Evolutionary conservation across 2,113 vertebrate genomes (phyloP), one percentile per base, ranked within the genome.

Genomic region (Connochaetes taurinus): DNA sequence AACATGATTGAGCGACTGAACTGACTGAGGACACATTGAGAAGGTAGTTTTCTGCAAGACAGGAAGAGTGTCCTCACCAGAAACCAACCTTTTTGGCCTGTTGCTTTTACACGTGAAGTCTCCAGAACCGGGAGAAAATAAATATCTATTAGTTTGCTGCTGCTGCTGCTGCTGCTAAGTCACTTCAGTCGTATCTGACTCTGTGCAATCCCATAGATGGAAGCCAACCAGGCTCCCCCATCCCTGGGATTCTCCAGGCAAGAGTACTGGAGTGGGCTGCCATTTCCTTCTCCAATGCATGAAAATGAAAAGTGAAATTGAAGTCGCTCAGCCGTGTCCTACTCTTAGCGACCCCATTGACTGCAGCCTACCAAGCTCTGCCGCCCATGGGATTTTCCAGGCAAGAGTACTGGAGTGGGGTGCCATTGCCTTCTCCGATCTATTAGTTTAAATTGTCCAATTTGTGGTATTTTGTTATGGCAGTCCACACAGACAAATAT

Each of bases 111-210:
- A 47, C 1, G 7, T 88, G 15, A 7, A 36, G 47, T 50, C 10
- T 81, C 74, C 85, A 81, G 36, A 87, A n/a, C n/a, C 27, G 47
- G 80, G 40, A 55, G 23, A 64, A 81, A 81, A 67, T 81, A n/a
- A 81, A 89, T 55, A 23, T 67, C 47, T 55, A 1, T 88, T 81
- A 4, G 27, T 80, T 45, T 67, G 23, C 55, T 57, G 21, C 50
- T 52, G 50, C 50, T 52, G 12, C 53, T 55, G 55, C 8, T 25
- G 55, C 55, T 57, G 23, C 55, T 25, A 25, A 10, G 8, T 57
- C 1, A 0, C 55, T 57, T 57, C 55, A 25, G 7, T 57, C 0
- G 1, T 25, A 21, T 25, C 55, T 1, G 8, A 25, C 21, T 57
- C 21, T 57, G 8, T 25, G 21, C 7, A 1, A 57, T 25, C 55